These are phyloP conservation scores for Spodoptera frugiperda DNA, from an alignment of 1,140 invertebrate genomes.

Conservation along the genomic window DNA sequence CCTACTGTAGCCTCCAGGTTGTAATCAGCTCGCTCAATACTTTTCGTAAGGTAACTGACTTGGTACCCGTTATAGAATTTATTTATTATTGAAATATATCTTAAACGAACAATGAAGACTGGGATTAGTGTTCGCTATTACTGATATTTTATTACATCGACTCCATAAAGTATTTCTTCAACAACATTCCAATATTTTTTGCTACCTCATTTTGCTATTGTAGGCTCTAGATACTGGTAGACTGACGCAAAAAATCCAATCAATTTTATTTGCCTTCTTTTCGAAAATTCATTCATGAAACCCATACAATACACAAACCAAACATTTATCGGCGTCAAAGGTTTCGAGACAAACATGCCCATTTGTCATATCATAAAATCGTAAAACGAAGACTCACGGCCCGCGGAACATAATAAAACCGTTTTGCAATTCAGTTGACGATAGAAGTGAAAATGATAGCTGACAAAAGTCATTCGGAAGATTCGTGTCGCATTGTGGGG, in stretches of 20 bases:
- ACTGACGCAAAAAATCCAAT: conserved; percentile 5
- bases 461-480: conserved; percentile 75
- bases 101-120: neutral
- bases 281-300: conserved; percentile 44
- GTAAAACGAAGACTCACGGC: conserved; percentile 63
- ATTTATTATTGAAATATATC: no score
- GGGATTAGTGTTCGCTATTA: neutral
- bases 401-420: conserved; percentile 73
- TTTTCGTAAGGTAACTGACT: no score
- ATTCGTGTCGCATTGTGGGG: conserved; percentile 68
- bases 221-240: neutral
- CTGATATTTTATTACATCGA: conserved; percentile 4
- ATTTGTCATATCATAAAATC: conserved; percentile 77
- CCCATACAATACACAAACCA: conserved; percentile 60
- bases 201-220: neutral
- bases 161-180: neutral
- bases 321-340: conserved; percentile 64
- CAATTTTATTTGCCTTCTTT: conserved; percentile 59
- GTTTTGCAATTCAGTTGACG: conserved; percentile 62
- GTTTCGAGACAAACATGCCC: conserved; percentile 63
- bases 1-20: no score
- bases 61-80: no score
- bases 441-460: conserved; percentile 80
- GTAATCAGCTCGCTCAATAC: no score
- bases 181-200: conserved; percentile 26